phyloP scores from a whole-genome alignment of 2,888 invertebrate genomes.

The Drosophila subquinaria region DNA sequence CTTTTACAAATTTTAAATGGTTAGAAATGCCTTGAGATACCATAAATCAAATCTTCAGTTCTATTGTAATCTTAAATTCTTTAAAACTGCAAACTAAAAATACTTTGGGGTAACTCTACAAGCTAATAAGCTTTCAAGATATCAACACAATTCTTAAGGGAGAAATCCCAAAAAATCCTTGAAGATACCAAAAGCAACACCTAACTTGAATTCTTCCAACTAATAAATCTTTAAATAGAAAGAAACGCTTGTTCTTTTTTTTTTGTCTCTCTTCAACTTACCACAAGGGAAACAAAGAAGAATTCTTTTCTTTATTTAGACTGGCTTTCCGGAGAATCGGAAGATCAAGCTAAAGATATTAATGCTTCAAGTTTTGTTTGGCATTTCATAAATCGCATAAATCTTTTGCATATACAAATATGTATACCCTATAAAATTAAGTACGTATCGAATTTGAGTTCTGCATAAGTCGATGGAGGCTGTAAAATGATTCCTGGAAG shows the following conservation, averaged over 20 bases:
- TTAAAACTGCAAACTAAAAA: too few species aligned
- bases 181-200: not conserved
- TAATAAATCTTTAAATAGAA: slow-evolving; percentile 11
- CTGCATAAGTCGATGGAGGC: slow-evolving; percentile 41
- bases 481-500: slow-evolving; percentile 52
- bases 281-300: slow-evolving; percentile 5
- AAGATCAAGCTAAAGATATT: slow-evolving; percentile 19
- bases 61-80: too few species aligned
- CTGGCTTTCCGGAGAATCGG: slow-evolving; percentile 15
- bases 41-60: too few species aligned
- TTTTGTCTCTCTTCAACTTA: not conserved
- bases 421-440: slow-evolving; percentile 27
- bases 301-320: slow-evolving; percentile 15
- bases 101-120: too few species aligned
- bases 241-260: not conserved
- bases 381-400: slow-evolving; percentile 50
- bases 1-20: too few species aligned
- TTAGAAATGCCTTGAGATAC: too few species aligned
- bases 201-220: not conserved
- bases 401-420: slow-evolving; percentile 30
- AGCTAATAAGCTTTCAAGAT: too few species aligned
- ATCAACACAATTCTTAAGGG: too few species aligned
- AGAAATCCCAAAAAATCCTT: not conserved
- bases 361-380: slow-evolving; percentile 23
- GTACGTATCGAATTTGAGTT: slow-evolving; percentile 48